Evolutionary conservation across 1,140 invertebrate genomes (phyloP), one percentile per base, ranked within the genome.

Genomic region (Planococcus citri): DNA sequence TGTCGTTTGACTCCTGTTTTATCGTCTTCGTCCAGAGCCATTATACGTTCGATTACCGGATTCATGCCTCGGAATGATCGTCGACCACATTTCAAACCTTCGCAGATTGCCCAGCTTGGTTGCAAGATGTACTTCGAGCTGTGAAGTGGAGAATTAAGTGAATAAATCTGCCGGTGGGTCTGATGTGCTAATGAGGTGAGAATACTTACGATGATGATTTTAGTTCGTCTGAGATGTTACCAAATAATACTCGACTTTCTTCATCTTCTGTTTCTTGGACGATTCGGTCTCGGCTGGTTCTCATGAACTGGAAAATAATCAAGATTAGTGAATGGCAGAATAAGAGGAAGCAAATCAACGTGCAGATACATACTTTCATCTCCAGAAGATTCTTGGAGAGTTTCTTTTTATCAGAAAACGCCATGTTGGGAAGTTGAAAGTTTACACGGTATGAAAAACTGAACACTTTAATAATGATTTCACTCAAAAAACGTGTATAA

Each of bases 41-140:
- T 86, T 8, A 89, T 71, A 71, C 83, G 83, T 77, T 95, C 92
- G 72, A 95, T 85, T 78, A 90, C 89, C 41, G 89, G 89, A 80
- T 95, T 95, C 83, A 91, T 92, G 12, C 92, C 92, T 74, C 87
- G 86, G 78, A 86, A 95, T 71, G 92, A 94, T 60, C 92, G 78
- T 74, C 92, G 81, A 6, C 92, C 92, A 76, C 89, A 89, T 14
- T 85, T 80, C 10, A 95, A 79, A 72, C 86, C 80, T 76, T 90
- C 88, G 75, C 89, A 91, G 70, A 83, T 83, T 10, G 84, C 78
- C 77, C 86, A 90, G 78, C 91, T 94, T 1, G 85, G 82, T 79
- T 93, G 88, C 38, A 88, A 82, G 25, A 90, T 81, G 74, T 82
- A 91, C 76, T 86, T 85, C 10, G 85, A 87, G 27, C 83, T 86